Evolutionary conservation across 1,140 invertebrate genomes (phyloP).

Genomic region (Drosophila aff.): DNA sequence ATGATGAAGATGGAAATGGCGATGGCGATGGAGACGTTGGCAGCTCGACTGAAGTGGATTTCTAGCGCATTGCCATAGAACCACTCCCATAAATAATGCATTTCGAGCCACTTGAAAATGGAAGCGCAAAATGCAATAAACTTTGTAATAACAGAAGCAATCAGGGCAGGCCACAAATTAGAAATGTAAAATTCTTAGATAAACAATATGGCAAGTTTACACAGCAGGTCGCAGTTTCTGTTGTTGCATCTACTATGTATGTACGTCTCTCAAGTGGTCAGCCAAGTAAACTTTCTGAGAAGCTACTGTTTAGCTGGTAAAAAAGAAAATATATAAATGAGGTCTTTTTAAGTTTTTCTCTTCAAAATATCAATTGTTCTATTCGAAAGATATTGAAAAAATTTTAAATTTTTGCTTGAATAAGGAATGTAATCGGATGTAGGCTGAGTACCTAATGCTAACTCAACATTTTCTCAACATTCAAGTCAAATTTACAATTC

Average conservation of each 20-base stretch:
- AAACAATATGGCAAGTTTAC: slow-evolving; percentile 33
- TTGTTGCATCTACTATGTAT: neutral
- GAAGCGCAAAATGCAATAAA: slow-evolving; percentile 71
- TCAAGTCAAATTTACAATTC: too few relatives aligned
- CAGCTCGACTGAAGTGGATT: slow-evolving; percentile 62
- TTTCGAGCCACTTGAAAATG: slow-evolving; percentile 69
- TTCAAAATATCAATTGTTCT: neutral
- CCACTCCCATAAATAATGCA: slow-evolving; percentile 76
- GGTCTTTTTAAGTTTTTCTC: neutral
- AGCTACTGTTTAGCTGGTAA: neutral
- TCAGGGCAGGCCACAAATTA: slow-evolving; percentile 42
- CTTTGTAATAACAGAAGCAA: slow-evolving; percentile 31
- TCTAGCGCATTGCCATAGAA: slow-evolving; percentile 68
- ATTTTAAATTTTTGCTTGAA: neutral
- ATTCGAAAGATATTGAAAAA: neutral
- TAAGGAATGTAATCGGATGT: too few relatives aligned
- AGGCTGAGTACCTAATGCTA: too few relatives aligned
- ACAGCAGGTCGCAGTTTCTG: slow-evolving; percentile 34
- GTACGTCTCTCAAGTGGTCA: slow-evolving; percentile 1
- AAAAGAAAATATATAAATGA: neutral
- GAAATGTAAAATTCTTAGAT: slow-evolving; percentile 42
- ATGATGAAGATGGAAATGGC: slow-evolving; percentile 36
- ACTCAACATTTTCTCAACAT: too few relatives aligned
- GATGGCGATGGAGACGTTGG: slow-evolving; percentile 33
- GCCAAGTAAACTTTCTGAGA: neutral